Conservation (phyloP, 2,888 invertebrate species). For the Brenthis ino region DNA sequence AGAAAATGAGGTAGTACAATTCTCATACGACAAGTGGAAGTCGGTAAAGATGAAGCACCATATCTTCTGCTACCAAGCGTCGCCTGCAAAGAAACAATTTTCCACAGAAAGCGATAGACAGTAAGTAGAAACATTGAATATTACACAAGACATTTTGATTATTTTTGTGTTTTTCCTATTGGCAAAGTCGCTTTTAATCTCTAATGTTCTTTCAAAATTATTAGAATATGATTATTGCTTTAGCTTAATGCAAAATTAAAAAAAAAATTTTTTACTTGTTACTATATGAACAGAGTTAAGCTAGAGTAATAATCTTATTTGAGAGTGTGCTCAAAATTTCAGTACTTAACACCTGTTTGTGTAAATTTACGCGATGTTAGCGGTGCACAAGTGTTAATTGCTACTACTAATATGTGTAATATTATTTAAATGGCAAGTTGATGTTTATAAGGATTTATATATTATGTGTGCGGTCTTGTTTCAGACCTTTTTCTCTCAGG, state of each 20-base stretch:
- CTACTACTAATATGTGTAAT: too few relatives aligned
- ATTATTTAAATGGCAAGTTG: not conserved
- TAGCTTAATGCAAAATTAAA: conserved; percentile 2
- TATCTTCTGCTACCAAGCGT: conserved; percentile 93
- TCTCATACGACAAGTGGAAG: conserved; percentile 92
- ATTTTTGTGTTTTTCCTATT: conserved; percentile 9
- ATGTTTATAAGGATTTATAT: too few relatives aligned
- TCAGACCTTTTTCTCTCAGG: too few relatives aligned
- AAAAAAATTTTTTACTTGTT: not conserved
- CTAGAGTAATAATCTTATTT: conserved; percentile 9
- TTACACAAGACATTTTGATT: not conserved
- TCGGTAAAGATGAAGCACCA: conserved; percentile 93
- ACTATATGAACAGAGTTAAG: not conserved
- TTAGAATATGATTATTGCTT: conserved; percentile 6
- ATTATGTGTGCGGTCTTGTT: too few relatives aligned
- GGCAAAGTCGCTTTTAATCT: not conserved
- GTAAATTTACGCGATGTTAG: not conserved
- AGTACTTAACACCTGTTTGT: conserved; percentile 4
- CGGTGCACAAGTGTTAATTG: conserved; percentile 2
- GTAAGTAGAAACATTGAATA: conserved; percentile 55
- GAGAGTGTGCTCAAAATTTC: not conserved
- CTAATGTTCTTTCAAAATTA: conserved; percentile 4
- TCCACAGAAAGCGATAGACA: conserved; percentile 88
- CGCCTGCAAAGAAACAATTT: conserved; percentile 91
- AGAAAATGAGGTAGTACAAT: conserved; percentile 91